Conservation (phyloP, 2,113 vertebrate species). For the Myocastor coypus region DNA sequence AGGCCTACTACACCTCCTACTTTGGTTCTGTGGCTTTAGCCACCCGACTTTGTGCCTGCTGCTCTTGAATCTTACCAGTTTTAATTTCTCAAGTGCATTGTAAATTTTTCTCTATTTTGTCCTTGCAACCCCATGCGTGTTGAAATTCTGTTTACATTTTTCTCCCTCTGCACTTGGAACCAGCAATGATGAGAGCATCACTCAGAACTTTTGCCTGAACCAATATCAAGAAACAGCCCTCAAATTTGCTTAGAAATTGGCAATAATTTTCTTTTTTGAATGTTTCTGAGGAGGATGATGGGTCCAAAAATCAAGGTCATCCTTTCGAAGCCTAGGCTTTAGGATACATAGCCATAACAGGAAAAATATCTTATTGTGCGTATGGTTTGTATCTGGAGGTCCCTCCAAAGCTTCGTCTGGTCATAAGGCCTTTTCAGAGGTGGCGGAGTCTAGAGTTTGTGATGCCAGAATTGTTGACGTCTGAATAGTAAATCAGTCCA, state of each 20-base stretch:
- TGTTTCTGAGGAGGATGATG: conserved; percentile 6
- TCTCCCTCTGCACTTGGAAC: not conserved
- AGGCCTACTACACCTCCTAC: not conserved
- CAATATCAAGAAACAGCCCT: not conserved
- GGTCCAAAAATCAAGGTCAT: not conserved
- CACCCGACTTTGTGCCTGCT: not conserved
- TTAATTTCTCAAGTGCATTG: conserved; percentile 35
- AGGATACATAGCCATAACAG: not conserved
- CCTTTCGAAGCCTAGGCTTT: not conserved
- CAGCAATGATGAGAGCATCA: not conserved
- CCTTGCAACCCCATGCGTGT: not conserved
- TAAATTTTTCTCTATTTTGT: not conserved
- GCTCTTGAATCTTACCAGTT: conserved; percentile 5
- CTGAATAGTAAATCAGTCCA: not conserved
- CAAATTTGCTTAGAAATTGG: not conserved
- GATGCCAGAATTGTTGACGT: not conserved
- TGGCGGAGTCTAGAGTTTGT: not conserved
- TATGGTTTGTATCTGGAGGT: not conserved
- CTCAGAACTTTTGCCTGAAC: conserved; percentile 8
- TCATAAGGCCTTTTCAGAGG: not conserved
- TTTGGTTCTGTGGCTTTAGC: not conserved
- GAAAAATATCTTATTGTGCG: not conserved
- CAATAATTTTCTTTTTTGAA: not conserved
- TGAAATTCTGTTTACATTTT: conserved; percentile 1
- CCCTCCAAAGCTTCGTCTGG: not conserved